Conservation (phyloP, 2,113 vertebrate genomes). For the Aphelocoma coerulescens region DNA sequence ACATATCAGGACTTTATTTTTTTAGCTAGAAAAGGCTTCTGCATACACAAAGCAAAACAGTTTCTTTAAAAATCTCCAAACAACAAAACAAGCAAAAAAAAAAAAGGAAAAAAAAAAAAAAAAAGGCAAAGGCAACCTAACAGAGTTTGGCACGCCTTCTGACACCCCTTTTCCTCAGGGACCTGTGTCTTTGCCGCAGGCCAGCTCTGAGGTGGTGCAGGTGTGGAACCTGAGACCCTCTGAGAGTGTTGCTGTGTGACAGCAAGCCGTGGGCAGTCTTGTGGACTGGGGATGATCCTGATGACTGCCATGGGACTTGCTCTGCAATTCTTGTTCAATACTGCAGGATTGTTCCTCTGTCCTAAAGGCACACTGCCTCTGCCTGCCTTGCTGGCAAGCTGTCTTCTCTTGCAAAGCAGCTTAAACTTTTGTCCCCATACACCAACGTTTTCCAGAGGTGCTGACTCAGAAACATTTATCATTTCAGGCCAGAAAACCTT, state of each 20-base stretch:
- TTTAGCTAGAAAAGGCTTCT: not conserved
- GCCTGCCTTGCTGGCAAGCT: not conserved
- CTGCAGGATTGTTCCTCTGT: not conserved
- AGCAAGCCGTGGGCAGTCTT: accelerated
- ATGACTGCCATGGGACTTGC: not conserved
- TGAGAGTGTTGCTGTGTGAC: not conserved
- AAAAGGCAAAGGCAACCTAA: not conserved
- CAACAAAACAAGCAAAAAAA: not conserved
- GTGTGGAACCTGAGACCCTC: accelerated
- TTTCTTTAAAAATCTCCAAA: not conserved
- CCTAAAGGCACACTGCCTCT: not conserved
- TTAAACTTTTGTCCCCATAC: not conserved
- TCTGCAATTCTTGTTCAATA: not conserved
- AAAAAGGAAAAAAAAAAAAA: no score
- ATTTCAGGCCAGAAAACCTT: not conserved
- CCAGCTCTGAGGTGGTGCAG: accelerated
- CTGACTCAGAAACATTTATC: not conserved
- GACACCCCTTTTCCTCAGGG: accelerated
- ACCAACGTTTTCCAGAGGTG: not conserved
- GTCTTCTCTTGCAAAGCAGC: not conserved
- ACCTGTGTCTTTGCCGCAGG: not conserved
- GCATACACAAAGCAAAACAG: not conserved
- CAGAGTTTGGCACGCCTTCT: not conserved
- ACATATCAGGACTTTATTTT: not conserved
- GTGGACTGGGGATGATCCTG: not conserved